These are phyloP conservation scores for Cetonia aurata DNA, from an alignment of 2,888 invertebrate species.

Conservation along the genomic window DNA sequence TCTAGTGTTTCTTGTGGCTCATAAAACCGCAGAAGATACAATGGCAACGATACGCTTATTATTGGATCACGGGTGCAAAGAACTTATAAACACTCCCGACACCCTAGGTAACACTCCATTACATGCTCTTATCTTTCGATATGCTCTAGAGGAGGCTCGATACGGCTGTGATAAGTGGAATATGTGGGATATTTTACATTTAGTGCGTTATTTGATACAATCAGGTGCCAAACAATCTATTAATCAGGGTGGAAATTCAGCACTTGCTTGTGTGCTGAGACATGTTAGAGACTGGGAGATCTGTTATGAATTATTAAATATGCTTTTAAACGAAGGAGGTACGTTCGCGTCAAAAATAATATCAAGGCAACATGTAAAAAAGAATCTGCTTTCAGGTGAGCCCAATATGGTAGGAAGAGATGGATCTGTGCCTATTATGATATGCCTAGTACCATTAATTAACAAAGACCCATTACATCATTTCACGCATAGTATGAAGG, in stretches of 20 bases:
- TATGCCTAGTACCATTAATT: slow-evolving; percentile 79
- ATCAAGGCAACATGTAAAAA: background rate
- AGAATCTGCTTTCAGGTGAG: slow-evolving; percentile 65
- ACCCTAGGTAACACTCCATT: slow-evolving; percentile 80
- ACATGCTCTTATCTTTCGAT: slow-evolving; percentile 75
- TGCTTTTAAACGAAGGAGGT: slow-evolving; percentile 73
- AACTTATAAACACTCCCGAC: slow-evolving; percentile 79
- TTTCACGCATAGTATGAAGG: slow-evolving; percentile 81
- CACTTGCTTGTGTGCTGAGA: slow-evolving; percentile 77
- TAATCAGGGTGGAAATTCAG: slow-evolving; percentile 78
- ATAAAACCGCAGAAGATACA: slow-evolving; percentile 79
- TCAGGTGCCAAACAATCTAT: slow-evolving; percentile 77
- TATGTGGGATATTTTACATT: slow-evolving; percentile 80
- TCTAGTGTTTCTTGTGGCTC: slow-evolving; percentile 75
- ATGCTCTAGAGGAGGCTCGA: slow-evolving; percentile 77
- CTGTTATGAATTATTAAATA: slow-evolving; percentile 72
- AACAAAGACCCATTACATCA: slow-evolving; percentile 81
- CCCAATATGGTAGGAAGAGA: slow-evolving; percentile 80
- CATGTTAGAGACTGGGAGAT: slow-evolving; percentile 80
- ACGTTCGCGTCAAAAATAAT: slow-evolving; percentile 51
- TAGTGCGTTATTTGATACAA: slow-evolving; percentile 73
- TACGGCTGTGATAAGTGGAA: slow-evolving; percentile 80
- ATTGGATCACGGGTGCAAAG: slow-evolving; percentile 79
- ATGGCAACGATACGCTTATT: slow-evolving; percentile 76
- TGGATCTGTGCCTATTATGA: slow-evolving; percentile 81